Evolutionary conservation across 2,113 vertebrate genomes (phyloP), one percentile per base, ranked within the genome.

Genomic region (Puma concolor): DNA sequence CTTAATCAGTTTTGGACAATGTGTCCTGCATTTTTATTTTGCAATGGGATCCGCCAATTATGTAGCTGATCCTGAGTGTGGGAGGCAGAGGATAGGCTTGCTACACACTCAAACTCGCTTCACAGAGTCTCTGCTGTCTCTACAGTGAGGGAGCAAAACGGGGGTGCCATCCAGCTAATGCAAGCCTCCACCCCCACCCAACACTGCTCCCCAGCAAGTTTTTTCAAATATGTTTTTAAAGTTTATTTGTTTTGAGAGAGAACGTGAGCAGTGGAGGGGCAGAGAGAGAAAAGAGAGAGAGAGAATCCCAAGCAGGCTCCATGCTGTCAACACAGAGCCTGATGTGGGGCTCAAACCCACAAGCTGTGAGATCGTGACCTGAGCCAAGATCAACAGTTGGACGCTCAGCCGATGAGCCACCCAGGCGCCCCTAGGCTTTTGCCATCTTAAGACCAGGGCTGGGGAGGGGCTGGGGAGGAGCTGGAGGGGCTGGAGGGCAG

Each of bases 391-490:
- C 57, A 57, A 57, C 19, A 57, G 57, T 57, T 23, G 57, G 57
- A 57, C 1, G 54, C 54, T 23, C 54, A 21, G 21, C 19, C 15
- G 54, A 57, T 57, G 54, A 57, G 54, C 54, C 54, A 21, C 6
- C 6, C 57, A 60, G 57, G 21, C 2, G 3, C 21, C 57, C 57
- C 21, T 60, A 60, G 21, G 57, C 27, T 31, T 89, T 80, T 5
- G 29, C 38, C 50, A 27, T 52, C 29, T 98, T 99, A 96, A 99
- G 99, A 79, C 98, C 98, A 98, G 99, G 60, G n/a, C 29, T 60
- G 52, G 29, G 41, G 60, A 44, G 23, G 77, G 17, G 8, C 29
- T 60, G 63, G 29, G 41, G 60, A 44, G 23, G 77, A 17, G 8
- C 5, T 10, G 80, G 36, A 63, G 48, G 36, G 72, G n/a, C 27